Conservation (phyloP, 2,888 invertebrate species). For the Ochropleura leucogaster region DNA sequence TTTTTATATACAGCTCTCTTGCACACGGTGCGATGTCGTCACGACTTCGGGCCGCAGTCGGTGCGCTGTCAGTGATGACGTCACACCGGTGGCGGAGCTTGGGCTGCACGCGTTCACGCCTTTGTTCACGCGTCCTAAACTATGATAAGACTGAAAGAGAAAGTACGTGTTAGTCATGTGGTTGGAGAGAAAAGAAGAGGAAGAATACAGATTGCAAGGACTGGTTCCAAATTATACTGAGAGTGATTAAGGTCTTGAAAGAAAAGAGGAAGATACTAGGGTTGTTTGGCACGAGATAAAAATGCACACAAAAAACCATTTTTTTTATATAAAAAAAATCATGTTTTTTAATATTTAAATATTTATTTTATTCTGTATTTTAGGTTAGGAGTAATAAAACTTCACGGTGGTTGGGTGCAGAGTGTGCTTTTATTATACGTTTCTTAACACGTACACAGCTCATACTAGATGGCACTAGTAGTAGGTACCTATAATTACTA, state of each 20-base stretch:
- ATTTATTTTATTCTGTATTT: no score
- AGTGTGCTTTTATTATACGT: no score
- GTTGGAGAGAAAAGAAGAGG: neutral
- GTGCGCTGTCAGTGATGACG: conserved; percentile 95
- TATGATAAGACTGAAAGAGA: conserved; percentile 94
- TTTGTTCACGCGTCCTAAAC: conserved; percentile 93
- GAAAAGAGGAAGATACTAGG: neutral
- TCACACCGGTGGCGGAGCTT: conserved; percentile 89
- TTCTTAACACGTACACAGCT: no score
- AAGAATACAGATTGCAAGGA: neutral
- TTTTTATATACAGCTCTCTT: conserved; percentile 97
- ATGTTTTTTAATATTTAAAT: no score
- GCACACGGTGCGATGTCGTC: conserved; percentile 96
- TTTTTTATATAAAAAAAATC: no score
- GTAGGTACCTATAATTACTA: no score
- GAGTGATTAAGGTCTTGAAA: no score
- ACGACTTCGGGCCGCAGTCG: conserved; percentile 96
- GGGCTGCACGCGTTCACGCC: conserved; percentile 91
- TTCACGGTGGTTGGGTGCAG: no score
- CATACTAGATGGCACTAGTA: no score
- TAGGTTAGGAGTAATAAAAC: no score
- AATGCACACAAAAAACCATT: no score
- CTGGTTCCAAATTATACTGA: neutral
- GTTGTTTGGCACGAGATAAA: no score
- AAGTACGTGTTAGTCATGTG: conserved; percentile 8